phyloP scores from a whole-genome alignment of 2,888 invertebrate genomes.

The Strigamia crassipes region DNA sequence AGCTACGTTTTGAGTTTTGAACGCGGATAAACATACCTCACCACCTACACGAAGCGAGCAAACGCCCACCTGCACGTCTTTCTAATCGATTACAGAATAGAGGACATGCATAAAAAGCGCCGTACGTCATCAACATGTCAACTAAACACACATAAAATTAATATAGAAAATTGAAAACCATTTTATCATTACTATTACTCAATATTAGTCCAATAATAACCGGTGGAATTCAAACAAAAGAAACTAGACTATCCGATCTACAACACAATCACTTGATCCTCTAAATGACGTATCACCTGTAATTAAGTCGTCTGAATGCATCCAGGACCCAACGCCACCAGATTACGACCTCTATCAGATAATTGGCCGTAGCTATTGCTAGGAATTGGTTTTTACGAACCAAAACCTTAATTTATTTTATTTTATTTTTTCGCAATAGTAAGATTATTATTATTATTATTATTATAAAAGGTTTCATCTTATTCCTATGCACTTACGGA shows the following conservation, averaged over 20 bases:
- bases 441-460: too few species aligned
- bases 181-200: too few species aligned
- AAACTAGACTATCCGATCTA: background rate
- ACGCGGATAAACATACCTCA: background rate
- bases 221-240: background rate
- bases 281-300: background rate
- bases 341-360: slow-evolving; percentile 27
- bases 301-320: slow-evolving; percentile 32
- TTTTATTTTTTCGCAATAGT: background rate
- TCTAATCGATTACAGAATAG: background rate
- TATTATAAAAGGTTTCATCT: background rate
- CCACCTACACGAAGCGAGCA: background rate
- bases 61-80: slow-evolving; percentile 32
- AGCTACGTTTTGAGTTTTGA: background rate
- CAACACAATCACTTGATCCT: background rate
- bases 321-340: background rate
- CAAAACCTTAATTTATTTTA: background rate
- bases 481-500: slow-evolving; percentile 12
- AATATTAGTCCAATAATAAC: background rate
- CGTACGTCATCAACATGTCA: background rate
- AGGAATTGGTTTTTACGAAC: background rate
- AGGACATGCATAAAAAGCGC: background rate
- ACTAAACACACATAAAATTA: too few species aligned
- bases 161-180: too few species aligned
- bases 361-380: background rate